Evolutionary conservation across 1,140 invertebrate species (phyloP).

Genomic region (Drosophila mauritiana): DNA sequence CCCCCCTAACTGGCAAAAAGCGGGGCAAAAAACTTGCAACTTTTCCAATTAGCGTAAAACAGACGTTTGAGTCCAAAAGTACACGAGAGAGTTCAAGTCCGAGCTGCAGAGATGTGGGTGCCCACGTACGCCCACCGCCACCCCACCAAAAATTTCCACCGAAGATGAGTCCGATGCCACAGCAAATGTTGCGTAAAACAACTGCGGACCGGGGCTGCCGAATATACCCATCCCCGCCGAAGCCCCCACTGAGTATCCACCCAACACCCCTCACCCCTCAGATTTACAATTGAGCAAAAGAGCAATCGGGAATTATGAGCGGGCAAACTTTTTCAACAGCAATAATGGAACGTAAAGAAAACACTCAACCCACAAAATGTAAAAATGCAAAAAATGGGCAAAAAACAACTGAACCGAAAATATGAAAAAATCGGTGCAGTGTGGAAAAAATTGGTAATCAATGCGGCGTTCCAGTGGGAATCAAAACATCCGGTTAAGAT

Average conservation of each 20-base stretch:
- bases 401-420: conserved; percentile 19
- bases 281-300: conserved; percentile 77
- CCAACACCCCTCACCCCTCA: conserved; percentile 10
- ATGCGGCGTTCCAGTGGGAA: not conserved
- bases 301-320: conserved; percentile 80
- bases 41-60: conserved; percentile 82
- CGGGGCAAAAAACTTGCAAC: conserved; percentile 71
- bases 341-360: conserved; percentile 52
- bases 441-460: conserved; percentile 21
- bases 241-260: not conserved
- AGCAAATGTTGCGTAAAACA: conserved; percentile 81
- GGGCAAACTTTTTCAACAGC: conserved; percentile 69
- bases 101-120: conserved; percentile 30
- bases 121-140: conserved; percentile 2
- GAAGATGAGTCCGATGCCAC: conserved; percentile 43
- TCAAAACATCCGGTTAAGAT: not conserved
- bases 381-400: conserved; percentile 22
- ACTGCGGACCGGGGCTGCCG: conserved; percentile 58
- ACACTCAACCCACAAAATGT: conserved; percentile 36
- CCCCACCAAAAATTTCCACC: not conserved
- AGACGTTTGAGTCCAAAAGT: conserved; percentile 58
- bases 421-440: conserved; percentile 33
- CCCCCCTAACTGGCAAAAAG: conserved; percentile 23
- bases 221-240: not conserved
- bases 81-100: conserved; percentile 55